Conservation (phyloP, 2,113 vertebrate species). For the Heterotis niloticus region DNA sequence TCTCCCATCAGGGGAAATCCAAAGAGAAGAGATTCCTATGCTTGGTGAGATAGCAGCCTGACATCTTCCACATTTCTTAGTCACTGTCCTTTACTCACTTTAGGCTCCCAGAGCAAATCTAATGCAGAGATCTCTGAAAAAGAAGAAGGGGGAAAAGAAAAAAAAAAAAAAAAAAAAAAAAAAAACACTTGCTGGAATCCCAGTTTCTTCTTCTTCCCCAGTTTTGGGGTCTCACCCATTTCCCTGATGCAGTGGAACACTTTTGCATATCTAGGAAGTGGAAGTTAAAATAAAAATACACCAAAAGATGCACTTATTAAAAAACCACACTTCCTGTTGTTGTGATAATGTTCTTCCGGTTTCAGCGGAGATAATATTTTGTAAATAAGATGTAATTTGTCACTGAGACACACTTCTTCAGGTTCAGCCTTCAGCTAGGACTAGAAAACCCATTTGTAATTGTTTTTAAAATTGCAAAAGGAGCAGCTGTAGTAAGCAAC, state of each 20-base stretch:
- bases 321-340: constrained; percentile 22
- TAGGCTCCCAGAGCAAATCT: too few species aligned
- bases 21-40: neutral
- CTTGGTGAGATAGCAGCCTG: neutral
- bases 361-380: neutral
- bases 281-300: neutral
- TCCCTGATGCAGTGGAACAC: neutral
- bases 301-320: neutral
- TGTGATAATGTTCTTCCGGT: neutral
- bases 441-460: too few species aligned
- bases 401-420: neutral
- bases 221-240: neutral
- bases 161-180: neutral
- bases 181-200: neutral
- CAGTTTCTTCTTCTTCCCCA: neutral
- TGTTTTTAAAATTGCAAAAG: neutral
- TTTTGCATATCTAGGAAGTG: neutral
- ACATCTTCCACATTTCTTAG: neutral
- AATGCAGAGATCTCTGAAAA: neutral
- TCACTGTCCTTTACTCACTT: too few species aligned
- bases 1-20: neutral
- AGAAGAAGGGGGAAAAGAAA: too few species aligned
- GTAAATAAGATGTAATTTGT: neutral
- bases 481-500: neutral
- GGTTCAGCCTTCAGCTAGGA: neutral